Conservation (phyloP, 1,140 invertebrate genomes). For the Agrypnia vestita region DNA sequence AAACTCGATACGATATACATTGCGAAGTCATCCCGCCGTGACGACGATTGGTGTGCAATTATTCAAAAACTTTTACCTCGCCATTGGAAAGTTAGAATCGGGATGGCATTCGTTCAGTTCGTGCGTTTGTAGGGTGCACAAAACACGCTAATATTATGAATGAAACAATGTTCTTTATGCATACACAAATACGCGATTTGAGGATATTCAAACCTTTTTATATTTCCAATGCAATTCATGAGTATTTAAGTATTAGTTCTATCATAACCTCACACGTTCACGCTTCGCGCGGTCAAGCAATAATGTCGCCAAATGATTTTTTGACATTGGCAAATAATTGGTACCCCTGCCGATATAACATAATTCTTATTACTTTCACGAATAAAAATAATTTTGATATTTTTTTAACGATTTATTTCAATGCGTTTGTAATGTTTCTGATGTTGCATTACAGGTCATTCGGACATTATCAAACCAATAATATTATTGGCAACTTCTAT, state of each 20-base stretch:
- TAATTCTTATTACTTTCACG: not conserved
- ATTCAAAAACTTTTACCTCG: conserved; percentile 34
- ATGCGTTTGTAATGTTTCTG: too few relatives aligned
- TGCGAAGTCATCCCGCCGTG: conserved; percentile 8
- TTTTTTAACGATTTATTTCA: too few relatives aligned
- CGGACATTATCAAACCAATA: too few relatives aligned
- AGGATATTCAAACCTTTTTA: conserved; percentile 2
- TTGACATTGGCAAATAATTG: not conserved
- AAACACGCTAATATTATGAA: conserved; percentile 19
- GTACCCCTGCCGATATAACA: conserved; percentile 8
- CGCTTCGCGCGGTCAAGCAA: not conserved
- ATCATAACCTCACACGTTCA: not conserved
- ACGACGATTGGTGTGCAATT: conserved; percentile 17
- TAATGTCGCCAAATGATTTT: not conserved
- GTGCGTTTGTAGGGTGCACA: not conserved
- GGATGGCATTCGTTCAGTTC: conserved; percentile 24
- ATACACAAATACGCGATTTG: not conserved
- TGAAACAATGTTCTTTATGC: not conserved
- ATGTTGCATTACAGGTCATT: too few relatives aligned
- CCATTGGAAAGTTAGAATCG: conserved; percentile 35
- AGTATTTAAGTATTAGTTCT: not conserved
- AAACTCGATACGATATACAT: not conserved
- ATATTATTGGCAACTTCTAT: too few relatives aligned
- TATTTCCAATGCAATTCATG: not conserved
- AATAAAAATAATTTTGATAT: too few relatives aligned